phyloP scores from a whole-genome alignment of 1,140 invertebrate species.

The Halictus rubicundus region DNA sequence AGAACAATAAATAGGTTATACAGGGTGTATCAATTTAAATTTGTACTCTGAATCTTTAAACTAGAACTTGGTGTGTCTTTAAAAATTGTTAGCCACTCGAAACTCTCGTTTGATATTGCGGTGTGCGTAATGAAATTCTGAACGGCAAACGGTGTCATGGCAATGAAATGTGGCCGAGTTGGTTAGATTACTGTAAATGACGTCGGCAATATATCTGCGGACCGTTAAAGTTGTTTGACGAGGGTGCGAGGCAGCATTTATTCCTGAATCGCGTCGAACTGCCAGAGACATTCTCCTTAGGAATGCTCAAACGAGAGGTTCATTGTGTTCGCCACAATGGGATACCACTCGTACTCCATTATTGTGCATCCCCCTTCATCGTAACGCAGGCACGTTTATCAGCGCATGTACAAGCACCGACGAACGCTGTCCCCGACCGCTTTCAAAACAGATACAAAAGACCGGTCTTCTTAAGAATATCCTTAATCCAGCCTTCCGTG shows the following conservation, averaged over 20 bases:
- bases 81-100: too few relatives aligned
- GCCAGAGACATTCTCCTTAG: slow-evolving; percentile 56
- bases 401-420: slow-evolving; percentile 37
- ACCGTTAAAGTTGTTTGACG: slow-evolving; percentile 31
- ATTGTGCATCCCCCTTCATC: slow-evolving; percentile 41
- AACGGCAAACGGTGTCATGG: too few relatives aligned
- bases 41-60: too few relatives aligned
- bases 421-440: slow-evolving; percentile 15
- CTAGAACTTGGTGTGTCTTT: too few relatives aligned
- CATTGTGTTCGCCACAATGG: slow-evolving; percentile 60
- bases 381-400: slow-evolving; percentile 50
- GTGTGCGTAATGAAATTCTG: too few relatives aligned
- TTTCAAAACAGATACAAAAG: slow-evolving; percentile 9
- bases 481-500: not conserved
- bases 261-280: slow-evolving; percentile 45
- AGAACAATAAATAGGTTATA: too few relatives aligned
- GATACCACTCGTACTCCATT: slow-evolving; percentile 47
- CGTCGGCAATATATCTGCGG: slow-evolving; percentile 3
- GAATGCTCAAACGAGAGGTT: slow-evolving; percentile 55
- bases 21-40: too few relatives aligned
- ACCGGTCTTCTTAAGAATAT: not conserved
- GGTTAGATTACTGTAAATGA: slow-evolving; percentile 1
- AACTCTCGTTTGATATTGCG: too few relatives aligned
- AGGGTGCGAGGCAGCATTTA: slow-evolving; percentile 24
- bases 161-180: not conserved